Evolutionary conservation across 1,140 invertebrate species (phyloP), one percentile per base, ranked within the genome.

Genomic region (Drosophila nigrodunni): DNA sequence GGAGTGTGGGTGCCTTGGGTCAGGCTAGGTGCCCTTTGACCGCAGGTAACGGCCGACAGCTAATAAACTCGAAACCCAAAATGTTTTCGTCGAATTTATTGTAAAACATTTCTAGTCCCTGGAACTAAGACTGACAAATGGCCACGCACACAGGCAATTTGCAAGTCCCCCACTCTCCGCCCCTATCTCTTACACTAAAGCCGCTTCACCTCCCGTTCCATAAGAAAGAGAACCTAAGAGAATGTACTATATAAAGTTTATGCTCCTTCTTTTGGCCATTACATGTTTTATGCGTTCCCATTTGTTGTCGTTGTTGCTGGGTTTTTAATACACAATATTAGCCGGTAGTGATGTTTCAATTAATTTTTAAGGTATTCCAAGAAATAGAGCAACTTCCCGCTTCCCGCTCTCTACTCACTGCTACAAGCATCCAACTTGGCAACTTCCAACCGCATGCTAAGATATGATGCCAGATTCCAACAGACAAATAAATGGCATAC

Each of bases 301-400:
- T 78, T 74, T 74, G 76, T 65, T 74, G 49, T 25, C 46, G 41
- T 47, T 47, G 39, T 25, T 52, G 44, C 46, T 60, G n/a, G 43
- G 55, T 79, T 87, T 82, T 87, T 88, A 87, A 87, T 79, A 83
- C 67, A 74, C 85, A 74, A 80, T 88, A 82, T 80, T 89, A 88
- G 80, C 78, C 85, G 71, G 70, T 80, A 78, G 71, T 85, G 85
- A 89, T 89, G 85, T 76, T 89, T 89, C 74, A 89, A 89, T 85
- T 85, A 89, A 89, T 88, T 89, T 86, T 81, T 89, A 89, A 85
- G 80, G 80, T 89, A 76, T 66, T 50, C 37, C 34, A 64, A 52
- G 47, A 49, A 50, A 43, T 43, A 46, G 35, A 30, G 49, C 9
- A 34, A 34, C 25, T 5, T 15, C 13, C 8, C 34, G 7, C 5